Evolutionary conservation across 2,888 invertebrate genomes (phyloP), one percentile per base, ranked within the genome.

Genomic region (Pristionchus japonicus): DNA sequence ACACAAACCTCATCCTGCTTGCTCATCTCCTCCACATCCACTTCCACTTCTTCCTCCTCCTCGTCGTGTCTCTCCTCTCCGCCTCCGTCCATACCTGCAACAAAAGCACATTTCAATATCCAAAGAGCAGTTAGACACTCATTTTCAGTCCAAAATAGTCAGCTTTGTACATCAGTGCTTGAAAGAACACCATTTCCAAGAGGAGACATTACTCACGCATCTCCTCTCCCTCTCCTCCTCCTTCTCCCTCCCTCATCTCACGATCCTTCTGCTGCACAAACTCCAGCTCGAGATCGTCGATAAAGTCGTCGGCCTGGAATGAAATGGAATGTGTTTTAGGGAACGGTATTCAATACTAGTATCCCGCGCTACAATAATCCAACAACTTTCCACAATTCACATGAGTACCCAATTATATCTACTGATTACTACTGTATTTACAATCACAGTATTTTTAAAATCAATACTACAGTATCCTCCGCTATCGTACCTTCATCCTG

Each of bases 1-100:
- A 27, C 15, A 13, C 64, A 64, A 6, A 52, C 70, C 70, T 70
- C 77, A 0, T 77, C 43, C n/a, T 9, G 17, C 77, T 43, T 77
- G 43, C 77, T 77, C 77, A 43, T 17, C 7, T 15, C 47, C 77
- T 77, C 77, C 77, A 70, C 70, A 17, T 77, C 77, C 77, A 77
- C 77, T 4, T 67, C 64, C 20, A 11, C 37, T 11, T 77, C 77
- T 43, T 23, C 77, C 23, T 43, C 77, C 13, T 47, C 43, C 47
- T 67, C 67, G 31, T 67, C 67, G 31, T 34, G 67, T 27, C 31
- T 15, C 67, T 67, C 34, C 34, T 31, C 34, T 31, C 67, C 34
- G 15, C 67, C 67, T 57, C 57, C 6, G 43, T 43, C 11, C 43
- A 43, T 43, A 6, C 11, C 43, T 43, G 43, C 43, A 43, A 43